Evolutionary conservation across 1,140 invertebrate species (phyloP).

Genomic region (Drosophila quadrilineata): DNA sequence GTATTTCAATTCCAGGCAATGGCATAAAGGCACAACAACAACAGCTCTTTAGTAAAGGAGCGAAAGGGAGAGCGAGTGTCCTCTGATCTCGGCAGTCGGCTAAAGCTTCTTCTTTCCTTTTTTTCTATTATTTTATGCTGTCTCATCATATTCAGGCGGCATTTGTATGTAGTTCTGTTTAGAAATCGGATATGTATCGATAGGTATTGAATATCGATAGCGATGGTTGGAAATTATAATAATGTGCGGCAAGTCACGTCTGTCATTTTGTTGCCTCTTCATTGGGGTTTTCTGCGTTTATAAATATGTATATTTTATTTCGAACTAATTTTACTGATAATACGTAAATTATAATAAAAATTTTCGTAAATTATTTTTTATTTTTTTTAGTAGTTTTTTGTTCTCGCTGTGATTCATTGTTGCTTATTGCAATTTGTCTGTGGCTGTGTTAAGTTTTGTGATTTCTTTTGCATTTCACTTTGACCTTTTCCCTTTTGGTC

Average conservation of each 20-base stretch:
- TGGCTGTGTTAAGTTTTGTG: slow-evolving; percentile 36
- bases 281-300: neutral
- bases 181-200: slow-evolving; percentile 16
- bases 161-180: slow-evolving; percentile 18
- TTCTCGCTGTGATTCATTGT: too few relatives aligned
- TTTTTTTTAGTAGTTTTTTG: slow-evolving; percentile 10
- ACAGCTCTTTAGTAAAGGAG: too few relatives aligned
- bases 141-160: slow-evolving; percentile 4
- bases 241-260: slow-evolving; percentile 13
- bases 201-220: slow-evolving; percentile 15
- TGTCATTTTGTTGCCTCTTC: neutral
- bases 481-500: slow-evolving; percentile 47
- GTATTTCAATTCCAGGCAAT: slow-evolving; percentile 20
- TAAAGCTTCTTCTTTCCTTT: neutral
- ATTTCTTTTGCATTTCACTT: slow-evolving; percentile 41
- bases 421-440: too few relatives aligned
- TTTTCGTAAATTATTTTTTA: neutral
- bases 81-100: too few relatives aligned
- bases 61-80: too few relatives aligned
- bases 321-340: too few relatives aligned
- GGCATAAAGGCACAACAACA: too few relatives aligned
- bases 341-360: too few relatives aligned
- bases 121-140: neutral
- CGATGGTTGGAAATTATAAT: too few relatives aligned
- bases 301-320: neutral